phyloP scores from a whole-genome alignment of 1,140 invertebrate species.

The Rhopalosiphum maidis region DNA sequence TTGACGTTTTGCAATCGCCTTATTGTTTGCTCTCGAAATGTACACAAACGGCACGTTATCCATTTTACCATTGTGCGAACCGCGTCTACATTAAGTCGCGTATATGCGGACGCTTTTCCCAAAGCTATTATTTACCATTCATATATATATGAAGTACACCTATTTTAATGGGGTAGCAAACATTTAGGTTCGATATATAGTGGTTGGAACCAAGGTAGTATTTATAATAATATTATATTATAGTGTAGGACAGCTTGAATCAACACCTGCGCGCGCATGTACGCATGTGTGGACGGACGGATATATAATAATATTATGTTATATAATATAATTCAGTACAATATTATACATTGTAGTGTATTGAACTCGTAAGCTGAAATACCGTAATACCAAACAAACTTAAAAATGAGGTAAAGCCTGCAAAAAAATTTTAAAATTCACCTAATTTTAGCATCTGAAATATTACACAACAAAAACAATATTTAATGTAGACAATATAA shows the following conservation, averaged over 20 bases:
- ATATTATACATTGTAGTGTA: background rate
- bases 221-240: background rate
- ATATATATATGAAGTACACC: background rate
- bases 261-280: background rate
- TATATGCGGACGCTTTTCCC: background rate
- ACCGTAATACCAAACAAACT: background rate
- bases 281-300: background rate
- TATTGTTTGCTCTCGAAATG: constrained; percentile 26
- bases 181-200: background rate
- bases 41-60: constrained; percentile 23
- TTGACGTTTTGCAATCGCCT: constrained; percentile 9
- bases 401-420: background rate
- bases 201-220: background rate
- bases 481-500: background rate
- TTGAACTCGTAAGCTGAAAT: no score
- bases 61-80: constrained; percentile 22
- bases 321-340: background rate
- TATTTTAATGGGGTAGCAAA: constrained; percentile 35
- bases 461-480: background rate
- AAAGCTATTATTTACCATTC: background rate
- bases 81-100: background rate
- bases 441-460: background rate
- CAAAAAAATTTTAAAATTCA: background rate
- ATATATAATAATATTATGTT: no score
- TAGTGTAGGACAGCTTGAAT: background rate